Percentiles rank a stretch among this genome's conserved stretches.
These are phyloP conservation scores for Lepidochrysops patricia DNA, from an alignment of 2,888 invertebrate genomes.

Conservation along the genomic window DNA sequence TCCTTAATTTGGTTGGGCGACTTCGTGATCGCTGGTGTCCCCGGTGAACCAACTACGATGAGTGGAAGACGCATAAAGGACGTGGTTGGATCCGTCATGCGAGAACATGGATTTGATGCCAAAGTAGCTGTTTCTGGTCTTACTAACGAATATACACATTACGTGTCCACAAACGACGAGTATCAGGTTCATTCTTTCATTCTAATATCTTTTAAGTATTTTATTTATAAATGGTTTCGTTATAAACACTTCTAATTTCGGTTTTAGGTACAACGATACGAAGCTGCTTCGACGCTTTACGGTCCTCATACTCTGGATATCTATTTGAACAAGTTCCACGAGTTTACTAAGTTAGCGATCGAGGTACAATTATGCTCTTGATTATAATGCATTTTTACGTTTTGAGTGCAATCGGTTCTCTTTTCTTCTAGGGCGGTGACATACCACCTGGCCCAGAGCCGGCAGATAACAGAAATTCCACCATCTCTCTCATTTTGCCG, in stretches of 20 bases:
- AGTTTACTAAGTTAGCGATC: conserved; percentile 75
- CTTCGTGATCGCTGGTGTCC: conserved; percentile 81
- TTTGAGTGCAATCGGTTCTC: neutral
- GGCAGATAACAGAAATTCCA: conserved; percentile 78
- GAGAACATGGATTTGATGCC: conserved; percentile 45
- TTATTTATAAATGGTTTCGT: too few species aligned
- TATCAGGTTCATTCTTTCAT: conserved; percentile 76
- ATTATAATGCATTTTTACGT: neutral
- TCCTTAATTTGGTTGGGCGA: conserved; percentile 82
- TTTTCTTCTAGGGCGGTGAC: conserved; percentile 42
- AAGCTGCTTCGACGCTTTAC: conserved; percentile 89
- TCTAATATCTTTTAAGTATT: neutral
- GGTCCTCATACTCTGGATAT: conserved; percentile 88
- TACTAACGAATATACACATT: conserved; percentile 87
- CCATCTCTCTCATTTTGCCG: conserved; percentile 81
- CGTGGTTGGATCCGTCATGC: conserved; percentile 53
- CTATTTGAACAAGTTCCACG: conserved; percentile 79
- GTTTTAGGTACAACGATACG: conserved; percentile 88
- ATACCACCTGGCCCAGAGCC: conserved; percentile 79
- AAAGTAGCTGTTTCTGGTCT: conserved; percentile 83
- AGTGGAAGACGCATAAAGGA: conserved; percentile 80
- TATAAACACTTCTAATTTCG: neutral
- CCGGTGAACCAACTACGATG: conserved; percentile 93
- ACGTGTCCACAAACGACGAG: conserved; percentile 87
- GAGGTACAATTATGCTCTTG: conserved; percentile 35